Conservation (phyloP, 2,797 vertebrate genomes). For the Florisuga fusca region DNA sequence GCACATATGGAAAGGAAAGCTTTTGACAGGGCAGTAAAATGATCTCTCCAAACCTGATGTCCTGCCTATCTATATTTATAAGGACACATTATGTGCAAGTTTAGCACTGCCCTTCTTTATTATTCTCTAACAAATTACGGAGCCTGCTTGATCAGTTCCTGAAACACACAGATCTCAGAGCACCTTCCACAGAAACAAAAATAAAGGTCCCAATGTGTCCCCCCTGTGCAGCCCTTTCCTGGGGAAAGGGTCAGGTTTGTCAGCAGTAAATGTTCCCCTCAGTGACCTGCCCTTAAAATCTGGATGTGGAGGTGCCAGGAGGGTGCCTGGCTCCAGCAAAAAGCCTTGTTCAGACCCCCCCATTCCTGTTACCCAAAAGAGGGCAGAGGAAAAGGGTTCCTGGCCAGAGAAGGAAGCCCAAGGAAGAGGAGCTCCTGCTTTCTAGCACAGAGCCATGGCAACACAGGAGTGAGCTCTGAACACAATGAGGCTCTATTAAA, state of each 20-base stretch:
- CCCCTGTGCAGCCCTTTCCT: background rate
- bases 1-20: conserved; percentile 36
- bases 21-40: conserved; percentile 31
- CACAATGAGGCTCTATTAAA: background rate
- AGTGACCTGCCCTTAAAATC: background rate
- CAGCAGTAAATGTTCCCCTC: background rate
- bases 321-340: background rate
- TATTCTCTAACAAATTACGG: background rate
- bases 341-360: background rate
- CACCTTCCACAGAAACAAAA: background rate
- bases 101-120: background rate
- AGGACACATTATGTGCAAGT: background rate
- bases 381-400: background rate
- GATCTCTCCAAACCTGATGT: background rate
- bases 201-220: background rate
- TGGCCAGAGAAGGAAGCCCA: background rate
- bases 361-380: background rate
- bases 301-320: fast-evolving
- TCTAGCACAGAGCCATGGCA: background rate
- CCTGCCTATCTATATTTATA: conserved; percentile 46
- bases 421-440: background rate
- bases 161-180: fast-evolving
- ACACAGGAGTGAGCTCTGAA: background rate
- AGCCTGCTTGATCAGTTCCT: background rate
- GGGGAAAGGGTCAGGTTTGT: background rate